Conservation (phyloP, 2,888 invertebrate species). For the Eupithecia centaureata region DNA sequence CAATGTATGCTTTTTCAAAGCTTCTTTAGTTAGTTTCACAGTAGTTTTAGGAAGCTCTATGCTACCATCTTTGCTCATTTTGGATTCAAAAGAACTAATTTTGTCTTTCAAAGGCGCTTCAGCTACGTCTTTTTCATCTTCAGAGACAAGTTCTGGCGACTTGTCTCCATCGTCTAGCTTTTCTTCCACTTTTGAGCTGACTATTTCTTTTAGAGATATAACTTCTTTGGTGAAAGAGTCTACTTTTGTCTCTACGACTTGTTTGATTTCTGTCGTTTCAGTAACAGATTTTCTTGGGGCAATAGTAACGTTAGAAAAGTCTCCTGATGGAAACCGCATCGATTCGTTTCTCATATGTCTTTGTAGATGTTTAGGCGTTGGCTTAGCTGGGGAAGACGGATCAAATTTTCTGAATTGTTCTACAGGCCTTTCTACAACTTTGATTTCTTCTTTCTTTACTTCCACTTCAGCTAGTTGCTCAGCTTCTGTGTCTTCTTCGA, state of each 20-base stretch:
- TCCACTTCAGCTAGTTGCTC: constrained; percentile 57
- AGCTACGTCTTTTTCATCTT: constrained; percentile 78
- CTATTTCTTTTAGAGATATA: constrained; percentile 78
- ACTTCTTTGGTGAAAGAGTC: constrained; percentile 66
- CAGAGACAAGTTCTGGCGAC: constrained; percentile 72
- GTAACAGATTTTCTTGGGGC: constrained; percentile 74
- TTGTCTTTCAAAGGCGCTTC: constrained; percentile 76
- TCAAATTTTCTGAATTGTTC: constrained; percentile 78
- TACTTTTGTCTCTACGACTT: constrained; percentile 59
- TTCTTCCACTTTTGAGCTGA: constrained; percentile 82
- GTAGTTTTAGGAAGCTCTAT: constrained; percentile 72
- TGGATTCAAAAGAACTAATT: constrained; percentile 78
- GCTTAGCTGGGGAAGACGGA: constrained; percentile 76
- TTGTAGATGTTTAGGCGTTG: constrained; percentile 81
- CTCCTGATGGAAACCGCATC: constrained; percentile 81
- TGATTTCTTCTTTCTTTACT: constrained; percentile 64
- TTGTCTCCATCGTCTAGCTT: constrained; percentile 79
- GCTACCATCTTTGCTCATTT: constrained; percentile 72
- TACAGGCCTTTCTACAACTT: constrained; percentile 63
- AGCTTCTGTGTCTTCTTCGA: constrained; percentile 65
- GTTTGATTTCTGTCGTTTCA: constrained; percentile 74
- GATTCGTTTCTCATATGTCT: constrained; percentile 82
- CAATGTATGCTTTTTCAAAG: constrained; percentile 78
- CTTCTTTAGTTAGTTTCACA: constrained; percentile 79
- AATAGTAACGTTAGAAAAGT: constrained; percentile 80